Percentiles rank a stretch among this genome's conserved stretches.
phyloP scores from a whole-genome alignment of 2,888 invertebrate species.

The Caenorhabditis sp. region DNA sequence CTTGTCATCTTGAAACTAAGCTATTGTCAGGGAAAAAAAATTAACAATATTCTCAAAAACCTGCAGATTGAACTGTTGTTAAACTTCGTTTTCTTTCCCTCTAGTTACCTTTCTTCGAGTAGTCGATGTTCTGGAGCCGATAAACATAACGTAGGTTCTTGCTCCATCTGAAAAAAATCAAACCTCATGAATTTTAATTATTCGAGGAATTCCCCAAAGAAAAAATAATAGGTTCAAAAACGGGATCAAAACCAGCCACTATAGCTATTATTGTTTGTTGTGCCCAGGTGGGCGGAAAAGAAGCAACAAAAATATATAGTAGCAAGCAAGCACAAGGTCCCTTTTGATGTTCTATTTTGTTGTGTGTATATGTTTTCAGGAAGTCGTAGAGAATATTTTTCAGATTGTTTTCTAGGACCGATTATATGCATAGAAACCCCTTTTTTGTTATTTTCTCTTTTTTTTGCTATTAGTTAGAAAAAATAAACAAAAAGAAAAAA shows the following conservation, averaged over 20 bases:
- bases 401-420: neutral
- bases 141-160: slow-evolving; percentile 27
- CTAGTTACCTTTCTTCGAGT: slow-evolving; percentile 26
- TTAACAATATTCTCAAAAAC: too few species aligned
- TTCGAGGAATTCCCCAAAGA: neutral
- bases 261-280: too few species aligned
- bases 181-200: neutral
- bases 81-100: neutral
- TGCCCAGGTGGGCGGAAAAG: too few species aligned
- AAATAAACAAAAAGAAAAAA: too few species aligned
- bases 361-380: neutral
- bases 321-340: neutral
- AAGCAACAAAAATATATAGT: slow-evolving; percentile 4
- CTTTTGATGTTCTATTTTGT: neutral
- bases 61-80: too few species aligned
- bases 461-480: too few species aligned
- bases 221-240: neutral
- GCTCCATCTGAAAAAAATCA: slow-evolving; percentile 10
- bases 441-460: neutral
- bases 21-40: too few species aligned
- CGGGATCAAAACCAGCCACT: neutral
- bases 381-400: neutral
- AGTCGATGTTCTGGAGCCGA: slow-evolving; percentile 36
- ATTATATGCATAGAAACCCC: neutral
- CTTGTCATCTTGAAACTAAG: too few species aligned